Evolutionary conservation across 2,888 invertebrate genomes (phyloP).

Genomic region (Drosophila colorata): DNA sequence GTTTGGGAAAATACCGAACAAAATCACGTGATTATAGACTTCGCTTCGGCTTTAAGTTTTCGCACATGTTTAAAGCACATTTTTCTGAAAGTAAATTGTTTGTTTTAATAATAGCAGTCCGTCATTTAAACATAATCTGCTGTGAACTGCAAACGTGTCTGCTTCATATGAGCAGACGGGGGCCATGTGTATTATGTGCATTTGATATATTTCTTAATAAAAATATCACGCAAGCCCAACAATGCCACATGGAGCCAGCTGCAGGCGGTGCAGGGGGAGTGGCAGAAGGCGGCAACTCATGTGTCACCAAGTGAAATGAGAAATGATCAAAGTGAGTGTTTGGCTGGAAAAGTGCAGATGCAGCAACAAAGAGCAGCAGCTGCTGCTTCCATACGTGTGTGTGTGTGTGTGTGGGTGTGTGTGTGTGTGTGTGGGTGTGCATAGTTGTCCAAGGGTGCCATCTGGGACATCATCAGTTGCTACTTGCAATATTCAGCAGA

Average conservation of each 20-base stretch:
- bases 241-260: constrained; percentile 40
- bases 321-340: constrained; percentile 81
- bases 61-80: no score
- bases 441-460: constrained; percentile 38
- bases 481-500: constrained; percentile 71
- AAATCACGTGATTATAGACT: no score
- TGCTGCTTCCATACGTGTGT: constrained; percentile 35
- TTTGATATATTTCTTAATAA: constrained; percentile 79
- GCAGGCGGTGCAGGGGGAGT: constrained; percentile 15
- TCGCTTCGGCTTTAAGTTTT: no score
- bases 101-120: constrained; percentile 27
- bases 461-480: constrained; percentile 74
- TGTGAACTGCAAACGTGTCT: constrained; percentile 33
- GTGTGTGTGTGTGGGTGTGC: constrained; percentile 13
- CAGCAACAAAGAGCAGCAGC: constrained; percentile 55
- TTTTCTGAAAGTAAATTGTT: constrained; percentile 7
- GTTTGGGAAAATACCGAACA: background rate
- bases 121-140: constrained; percentile 42
- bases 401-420: constrained; percentile 16
- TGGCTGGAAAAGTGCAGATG: constrained; percentile 68
- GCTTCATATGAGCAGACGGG: constrained; percentile 23
- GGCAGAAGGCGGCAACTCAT: constrained; percentile 42
- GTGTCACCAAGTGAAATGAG: constrained; percentile 71
- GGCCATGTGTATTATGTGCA: constrained; percentile 71
- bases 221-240: constrained; percentile 69